Percentiles rank a stretch among this genome's conserved stretches.
phyloP scores from a whole-genome alignment of 2,113 vertebrate species.

The Thunnus thynnus region DNA sequence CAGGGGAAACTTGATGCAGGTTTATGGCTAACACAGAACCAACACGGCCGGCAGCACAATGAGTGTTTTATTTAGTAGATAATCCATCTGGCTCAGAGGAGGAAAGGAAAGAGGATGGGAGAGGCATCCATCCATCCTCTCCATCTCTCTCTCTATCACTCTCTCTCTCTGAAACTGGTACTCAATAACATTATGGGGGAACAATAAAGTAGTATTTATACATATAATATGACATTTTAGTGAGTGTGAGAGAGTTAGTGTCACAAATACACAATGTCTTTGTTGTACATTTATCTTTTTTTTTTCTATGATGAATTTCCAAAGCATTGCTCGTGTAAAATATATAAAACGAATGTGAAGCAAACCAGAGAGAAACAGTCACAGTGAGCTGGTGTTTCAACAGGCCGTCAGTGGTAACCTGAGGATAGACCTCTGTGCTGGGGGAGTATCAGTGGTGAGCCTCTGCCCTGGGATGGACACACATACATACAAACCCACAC shows the following conservation, averaged over 20 bases:
- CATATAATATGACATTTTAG: too few relatives aligned
- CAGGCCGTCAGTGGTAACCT: conserved; percentile 80
- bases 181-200: too few relatives aligned
- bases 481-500: conserved; percentile 47
- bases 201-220: too few relatives aligned
- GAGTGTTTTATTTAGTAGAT: conserved; percentile 29
- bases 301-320: too few relatives aligned
- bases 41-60: background rate
- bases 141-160: too few relatives aligned
- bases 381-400: conserved; percentile 69
- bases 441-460: conserved; percentile 83
- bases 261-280: too few relatives aligned
- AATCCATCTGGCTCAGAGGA: conserved; percentile 25
- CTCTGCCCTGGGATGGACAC: conserved; percentile 53
- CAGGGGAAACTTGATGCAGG: background rate
- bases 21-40: background rate
- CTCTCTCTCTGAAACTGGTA: too few relatives aligned
- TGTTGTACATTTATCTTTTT: too few relatives aligned
- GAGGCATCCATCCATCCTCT: background rate
- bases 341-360: conserved; percentile 13
- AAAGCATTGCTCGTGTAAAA: background rate
- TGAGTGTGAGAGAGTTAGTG: too few relatives aligned
- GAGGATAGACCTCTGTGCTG: conserved; percentile 76
- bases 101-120: background rate
- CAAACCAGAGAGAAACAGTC: conserved; percentile 18